These are phyloP conservation scores for Bergia puertoricense DNA, from an alignment of 92 coral and sea anemone species.

Conservation along the genomic window DNA sequence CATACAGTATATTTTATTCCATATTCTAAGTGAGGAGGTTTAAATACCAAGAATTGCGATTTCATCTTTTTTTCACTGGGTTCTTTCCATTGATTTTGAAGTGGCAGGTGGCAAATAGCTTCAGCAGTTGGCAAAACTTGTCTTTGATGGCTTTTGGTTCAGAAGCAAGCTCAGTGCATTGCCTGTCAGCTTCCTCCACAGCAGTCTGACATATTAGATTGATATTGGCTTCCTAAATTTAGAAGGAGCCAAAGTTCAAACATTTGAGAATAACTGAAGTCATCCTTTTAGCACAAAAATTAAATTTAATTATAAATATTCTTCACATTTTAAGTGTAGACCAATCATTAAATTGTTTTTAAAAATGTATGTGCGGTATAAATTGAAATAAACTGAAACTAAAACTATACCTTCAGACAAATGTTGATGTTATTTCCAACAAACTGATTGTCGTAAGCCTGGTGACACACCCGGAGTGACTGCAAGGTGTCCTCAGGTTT, in stretches of 20 bases:
- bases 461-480: neutral
- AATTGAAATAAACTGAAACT: neutral
- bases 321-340: neutral
- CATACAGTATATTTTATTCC: too few relatives aligned
- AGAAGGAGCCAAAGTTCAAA: neutral
- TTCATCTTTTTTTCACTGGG: conserved; percentile 5
- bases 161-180: neutral
- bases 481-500: neutral
- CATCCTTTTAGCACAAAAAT: too few relatives aligned
- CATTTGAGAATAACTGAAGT: too few relatives aligned
- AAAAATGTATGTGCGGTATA: too few relatives aligned
- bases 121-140: conserved; percentile 1
- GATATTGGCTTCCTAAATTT: neutral
- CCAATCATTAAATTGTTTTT: neutral
- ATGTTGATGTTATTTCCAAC: too few relatives aligned
- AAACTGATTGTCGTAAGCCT: neutral
- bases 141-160: conserved; percentile 6
- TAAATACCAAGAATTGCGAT: conserved; percentile 2
- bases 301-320: neutral
- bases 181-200: neutral
- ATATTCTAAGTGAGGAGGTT: too few relatives aligned
- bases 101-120: conserved; percentile 13
- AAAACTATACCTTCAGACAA: neutral
- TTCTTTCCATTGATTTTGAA: conserved; percentile 5
- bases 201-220: neutral